phyloP scores from a whole-genome alignment of 2,113 vertebrate genomes.

The Psammodynastes pulverulentus region DNA sequence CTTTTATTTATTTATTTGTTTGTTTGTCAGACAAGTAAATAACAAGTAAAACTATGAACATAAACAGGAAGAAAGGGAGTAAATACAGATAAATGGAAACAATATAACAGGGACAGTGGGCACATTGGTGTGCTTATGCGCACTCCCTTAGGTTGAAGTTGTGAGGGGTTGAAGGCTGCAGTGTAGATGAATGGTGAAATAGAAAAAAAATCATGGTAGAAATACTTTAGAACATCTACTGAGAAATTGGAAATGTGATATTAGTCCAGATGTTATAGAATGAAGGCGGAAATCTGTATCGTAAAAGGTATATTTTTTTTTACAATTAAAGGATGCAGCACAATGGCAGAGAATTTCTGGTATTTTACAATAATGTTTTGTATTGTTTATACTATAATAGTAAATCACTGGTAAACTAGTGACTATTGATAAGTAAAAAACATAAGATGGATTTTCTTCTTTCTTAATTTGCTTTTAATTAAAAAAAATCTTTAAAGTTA shows the following conservation, averaged over 20 bases:
- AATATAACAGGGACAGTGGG: no score
- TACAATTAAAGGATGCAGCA: neutral
- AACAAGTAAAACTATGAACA: no score
- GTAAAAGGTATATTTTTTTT: neutral
- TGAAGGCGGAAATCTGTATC: neutral
- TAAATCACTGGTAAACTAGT: neutral
- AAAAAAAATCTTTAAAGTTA: neutral
- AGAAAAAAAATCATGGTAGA: neutral
- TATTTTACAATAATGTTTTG: neutral
- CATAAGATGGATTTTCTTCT: neutral
- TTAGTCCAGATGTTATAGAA: neutral
- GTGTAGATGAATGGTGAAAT: neutral
- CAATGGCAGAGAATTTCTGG: neutral
- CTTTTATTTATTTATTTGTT: no score
- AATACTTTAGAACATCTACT: neutral
- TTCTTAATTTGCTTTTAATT: neutral
- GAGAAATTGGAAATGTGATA: neutral
- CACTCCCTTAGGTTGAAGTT: no score
- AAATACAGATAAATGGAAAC: no score
- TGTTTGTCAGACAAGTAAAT: no score
- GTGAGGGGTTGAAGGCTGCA: no score
- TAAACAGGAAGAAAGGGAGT: no score
- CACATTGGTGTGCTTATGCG: no score
- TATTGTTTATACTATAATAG: neutral
- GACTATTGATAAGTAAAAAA: neutral